A percentile compares a stretch with the other conserved stretches of the same genome.
Evolutionary conservation across 2,113 vertebrate species (phyloP).

Genomic region (Strigops habroptila): DNA sequence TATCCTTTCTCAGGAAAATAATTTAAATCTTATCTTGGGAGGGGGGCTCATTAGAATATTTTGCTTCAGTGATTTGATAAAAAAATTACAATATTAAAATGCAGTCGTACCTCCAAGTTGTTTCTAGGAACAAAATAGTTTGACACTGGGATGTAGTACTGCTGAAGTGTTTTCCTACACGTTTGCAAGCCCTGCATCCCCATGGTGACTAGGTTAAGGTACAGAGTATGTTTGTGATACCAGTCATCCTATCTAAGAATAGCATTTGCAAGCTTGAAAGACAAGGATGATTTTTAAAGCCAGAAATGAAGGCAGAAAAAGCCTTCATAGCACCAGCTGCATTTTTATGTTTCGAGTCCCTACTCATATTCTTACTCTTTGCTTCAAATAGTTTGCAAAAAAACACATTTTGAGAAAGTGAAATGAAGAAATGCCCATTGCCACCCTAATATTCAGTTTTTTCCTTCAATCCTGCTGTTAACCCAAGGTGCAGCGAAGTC

Average conservation of each 20-base stretch:
- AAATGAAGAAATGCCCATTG: not conserved
- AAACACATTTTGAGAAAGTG: not conserved
- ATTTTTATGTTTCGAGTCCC: not conserved
- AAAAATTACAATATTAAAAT: not conserved
- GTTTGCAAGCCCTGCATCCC: accelerated
- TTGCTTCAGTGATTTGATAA: not conserved
- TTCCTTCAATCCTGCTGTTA: not conserved
- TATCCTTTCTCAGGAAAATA: slow-evolving; percentile 38
- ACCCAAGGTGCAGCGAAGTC: not conserved
- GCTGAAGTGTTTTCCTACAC: not conserved
- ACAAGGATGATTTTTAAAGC: not conserved
- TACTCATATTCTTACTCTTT: not conserved
- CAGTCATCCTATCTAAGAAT: not conserved
- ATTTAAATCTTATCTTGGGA: slow-evolving; percentile 43
- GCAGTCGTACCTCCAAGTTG: not conserved
- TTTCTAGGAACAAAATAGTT: not conserved
- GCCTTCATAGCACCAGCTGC: not conserved
- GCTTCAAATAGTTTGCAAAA: not conserved
- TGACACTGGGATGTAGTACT: not conserved
- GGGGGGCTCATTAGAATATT: slow-evolving; percentile 23
- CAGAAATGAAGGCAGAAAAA: not conserved
- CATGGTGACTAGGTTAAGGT: not conserved
- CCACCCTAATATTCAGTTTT: not conserved
- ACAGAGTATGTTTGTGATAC: not conserved
- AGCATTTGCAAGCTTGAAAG: not conserved